A percentile compares a stretch with the other conserved stretches of the same genome.
These are phyloP conservation scores for Morone saxatilis DNA, from an alignment of 2,113 vertebrate genomes.

Conservation along the genomic window DNA sequence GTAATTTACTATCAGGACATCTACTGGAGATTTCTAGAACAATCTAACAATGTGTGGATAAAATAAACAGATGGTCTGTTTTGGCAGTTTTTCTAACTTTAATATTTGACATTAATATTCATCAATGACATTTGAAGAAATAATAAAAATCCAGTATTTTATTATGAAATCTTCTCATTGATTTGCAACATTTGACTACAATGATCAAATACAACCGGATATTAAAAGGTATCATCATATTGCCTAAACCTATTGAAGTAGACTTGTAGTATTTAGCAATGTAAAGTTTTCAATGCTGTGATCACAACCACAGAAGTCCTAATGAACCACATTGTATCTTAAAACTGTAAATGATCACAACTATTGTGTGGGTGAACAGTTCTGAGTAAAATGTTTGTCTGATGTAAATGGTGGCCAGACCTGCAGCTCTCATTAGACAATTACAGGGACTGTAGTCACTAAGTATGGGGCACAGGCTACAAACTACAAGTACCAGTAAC, in stretches of 20 bases:
- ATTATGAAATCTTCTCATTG: neutral
- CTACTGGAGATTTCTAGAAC: neutral
- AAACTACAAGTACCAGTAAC: slow-evolving; percentile 24
- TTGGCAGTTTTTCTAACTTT: neutral
- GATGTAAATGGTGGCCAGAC: neutral
- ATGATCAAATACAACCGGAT: neutral
- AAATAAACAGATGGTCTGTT: neutral
- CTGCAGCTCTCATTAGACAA: neutral
- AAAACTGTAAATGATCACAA: neutral
- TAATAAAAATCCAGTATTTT: neutral
- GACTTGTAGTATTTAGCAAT: neutral
- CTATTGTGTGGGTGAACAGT: neutral
- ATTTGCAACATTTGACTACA: neutral
- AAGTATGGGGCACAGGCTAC: neutral
- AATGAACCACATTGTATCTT: no score
- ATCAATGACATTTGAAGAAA: neutral
- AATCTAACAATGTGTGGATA: neutral
- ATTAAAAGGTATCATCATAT: neutral
- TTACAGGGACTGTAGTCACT: neutral
- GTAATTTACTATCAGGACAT: neutral
- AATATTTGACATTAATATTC: neutral
- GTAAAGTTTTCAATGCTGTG: no score
- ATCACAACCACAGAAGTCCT: neutral
- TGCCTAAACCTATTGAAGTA: neutral
- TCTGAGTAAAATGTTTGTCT: neutral